Percentiles rank a stretch among this genome's conserved stretches.
These are phyloP conservation scores for Papio anubis DNA, from an alignment of 2,113 vertebrate genomes.

Conservation along the genomic window DNA sequence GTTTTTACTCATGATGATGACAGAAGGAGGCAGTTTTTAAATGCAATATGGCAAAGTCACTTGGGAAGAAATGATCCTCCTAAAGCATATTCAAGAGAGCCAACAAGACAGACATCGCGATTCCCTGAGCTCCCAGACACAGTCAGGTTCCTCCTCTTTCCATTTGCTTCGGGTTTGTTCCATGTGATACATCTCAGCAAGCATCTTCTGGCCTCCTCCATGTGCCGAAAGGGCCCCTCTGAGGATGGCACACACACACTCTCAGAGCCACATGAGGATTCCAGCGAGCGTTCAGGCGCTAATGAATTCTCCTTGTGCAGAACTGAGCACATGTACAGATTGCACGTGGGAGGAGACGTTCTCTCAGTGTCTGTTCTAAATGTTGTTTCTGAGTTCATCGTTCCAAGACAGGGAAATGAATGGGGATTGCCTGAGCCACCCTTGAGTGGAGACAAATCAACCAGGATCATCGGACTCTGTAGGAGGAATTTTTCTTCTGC, in stretches of 20 bases:
- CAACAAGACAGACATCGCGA: background rate
- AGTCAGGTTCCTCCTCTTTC: background rate
- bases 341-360: constrained; percentile 71
- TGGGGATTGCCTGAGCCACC: constrained; percentile 64
- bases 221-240: background rate
- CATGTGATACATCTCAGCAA: background rate
- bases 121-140: background rate
- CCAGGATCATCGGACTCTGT: background rate
- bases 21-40: background rate
- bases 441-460: background rate
- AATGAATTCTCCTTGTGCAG: constrained; percentile 37
- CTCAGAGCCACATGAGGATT: background rate
- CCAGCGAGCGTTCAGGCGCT: background rate
- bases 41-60: background rate
- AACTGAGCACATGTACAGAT: constrained; percentile 46
- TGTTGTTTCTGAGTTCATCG: constrained; percentile 38
- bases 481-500: background rate
- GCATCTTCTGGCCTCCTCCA: background rate
- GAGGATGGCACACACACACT: background rate
- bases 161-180: background rate
- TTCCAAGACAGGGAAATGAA: constrained; percentile 64
- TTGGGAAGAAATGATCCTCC: background rate
- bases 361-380: constrained; percentile 49
- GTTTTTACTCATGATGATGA: background rate
- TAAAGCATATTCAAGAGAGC: background rate